Evolutionary conservation across 2,797 vertebrate genomes (phyloP).

Genomic region (Poliocrania exsul): DNA sequence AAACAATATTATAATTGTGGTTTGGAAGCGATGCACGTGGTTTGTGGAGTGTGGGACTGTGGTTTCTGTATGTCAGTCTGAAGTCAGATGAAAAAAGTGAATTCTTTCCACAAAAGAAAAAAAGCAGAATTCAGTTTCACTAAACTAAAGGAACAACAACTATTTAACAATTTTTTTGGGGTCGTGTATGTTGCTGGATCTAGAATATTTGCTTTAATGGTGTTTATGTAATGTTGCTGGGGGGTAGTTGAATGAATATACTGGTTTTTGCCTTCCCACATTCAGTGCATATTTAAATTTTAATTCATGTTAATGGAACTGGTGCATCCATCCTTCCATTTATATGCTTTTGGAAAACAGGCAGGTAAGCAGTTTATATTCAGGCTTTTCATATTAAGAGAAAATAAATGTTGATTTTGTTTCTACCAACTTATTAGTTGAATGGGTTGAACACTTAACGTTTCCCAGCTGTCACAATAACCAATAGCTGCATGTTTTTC

Average conservation of each 20-base stretch:
- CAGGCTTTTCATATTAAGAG: neutral
- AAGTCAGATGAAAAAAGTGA: neutral
- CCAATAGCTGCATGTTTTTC: neutral
- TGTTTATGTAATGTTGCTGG: neutral
- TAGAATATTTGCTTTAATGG: neutral
- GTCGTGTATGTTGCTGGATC: neutral
- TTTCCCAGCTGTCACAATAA: conserved; percentile 13
- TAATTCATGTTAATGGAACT: neutral
- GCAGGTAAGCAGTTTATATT: neutral
- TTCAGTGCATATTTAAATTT: neutral
- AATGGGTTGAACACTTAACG: neutral
- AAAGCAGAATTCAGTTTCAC: neutral
- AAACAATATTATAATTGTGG: neutral
- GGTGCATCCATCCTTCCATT: neutral
- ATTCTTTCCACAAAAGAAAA: neutral
- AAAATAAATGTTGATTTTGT: conserved; percentile 28
- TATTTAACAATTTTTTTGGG: neutral
- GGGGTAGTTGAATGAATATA: neutral
- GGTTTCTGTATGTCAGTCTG: neutral
- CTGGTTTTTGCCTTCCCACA: neutral
- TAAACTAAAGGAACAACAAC: neutral
- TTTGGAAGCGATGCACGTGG: neutral
- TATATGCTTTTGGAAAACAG: neutral
- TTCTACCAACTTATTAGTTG: conserved; percentile 12
- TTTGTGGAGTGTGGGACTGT: neutral